These are phyloP conservation scores for Phycodurus eques DNA, from an alignment of 2,113 vertebrate species.

Conservation along the genomic window DNA sequence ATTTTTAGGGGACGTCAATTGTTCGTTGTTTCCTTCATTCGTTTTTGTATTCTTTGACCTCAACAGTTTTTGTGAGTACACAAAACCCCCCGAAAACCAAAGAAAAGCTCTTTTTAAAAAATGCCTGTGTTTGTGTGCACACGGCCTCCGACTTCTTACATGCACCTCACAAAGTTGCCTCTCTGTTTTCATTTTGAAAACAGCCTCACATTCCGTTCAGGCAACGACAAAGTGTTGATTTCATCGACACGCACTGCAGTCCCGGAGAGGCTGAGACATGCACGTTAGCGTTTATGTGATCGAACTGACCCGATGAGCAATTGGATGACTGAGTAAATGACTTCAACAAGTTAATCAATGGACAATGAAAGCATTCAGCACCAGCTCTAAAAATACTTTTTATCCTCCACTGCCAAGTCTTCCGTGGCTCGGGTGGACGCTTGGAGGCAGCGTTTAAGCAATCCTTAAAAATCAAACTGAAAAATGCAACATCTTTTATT, in stretches of 20 bases:
- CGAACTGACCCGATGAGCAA: constrained; percentile 30
- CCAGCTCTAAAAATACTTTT: constrained; percentile 20
- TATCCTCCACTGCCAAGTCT: background rate
- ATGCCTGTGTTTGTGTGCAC: background rate
- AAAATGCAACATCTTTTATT: background rate
- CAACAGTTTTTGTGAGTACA: background rate
- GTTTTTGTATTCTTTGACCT: background rate
- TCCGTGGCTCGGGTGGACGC: background rate
- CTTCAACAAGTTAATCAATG: constrained; percentile 47
- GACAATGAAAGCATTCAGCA: constrained; percentile 26
- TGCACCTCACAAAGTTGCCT: constrained; percentile 9
- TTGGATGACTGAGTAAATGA: constrained; percentile 38
- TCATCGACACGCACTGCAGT: background rate
- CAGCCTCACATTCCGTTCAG: background rate
- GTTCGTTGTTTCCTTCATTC: background rate
- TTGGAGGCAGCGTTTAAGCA: constrained; percentile 2
- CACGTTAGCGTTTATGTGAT: background rate
- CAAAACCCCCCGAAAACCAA: background rate
- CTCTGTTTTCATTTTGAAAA: constrained; percentile 5
- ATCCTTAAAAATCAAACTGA: background rate
- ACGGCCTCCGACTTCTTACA: constrained; percentile 13
- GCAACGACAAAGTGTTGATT: background rate
- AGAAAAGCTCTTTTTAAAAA: background rate
- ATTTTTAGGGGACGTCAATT: background rate
- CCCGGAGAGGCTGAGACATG: background rate